Percentiles rank a stretch among this genome's conserved stretches.
These are phyloP conservation scores for Andrena chrysosceles DNA, from an alignment of 2,888 invertebrate species.

Conservation along the genomic window DNA sequence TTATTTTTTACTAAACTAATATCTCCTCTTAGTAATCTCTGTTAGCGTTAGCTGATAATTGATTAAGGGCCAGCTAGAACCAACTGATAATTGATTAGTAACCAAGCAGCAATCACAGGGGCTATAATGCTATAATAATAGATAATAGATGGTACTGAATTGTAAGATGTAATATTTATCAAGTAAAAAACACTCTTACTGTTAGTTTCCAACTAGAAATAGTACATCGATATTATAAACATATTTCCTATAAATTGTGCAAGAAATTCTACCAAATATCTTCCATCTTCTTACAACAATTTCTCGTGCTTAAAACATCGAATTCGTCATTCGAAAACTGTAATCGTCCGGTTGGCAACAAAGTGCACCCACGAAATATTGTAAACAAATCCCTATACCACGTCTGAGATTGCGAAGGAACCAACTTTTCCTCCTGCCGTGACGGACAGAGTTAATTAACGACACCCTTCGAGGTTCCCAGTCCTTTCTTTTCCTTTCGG, in stretches of 20 bases:
- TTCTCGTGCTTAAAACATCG: neutral
- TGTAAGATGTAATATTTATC: no score
- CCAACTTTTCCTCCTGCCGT: slow-evolving; percentile 43
- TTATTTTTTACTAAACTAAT: no score
- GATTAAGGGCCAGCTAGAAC: neutral
- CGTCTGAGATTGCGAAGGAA: slow-evolving; percentile 20
- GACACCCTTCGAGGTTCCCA: slow-evolving; percentile 46
- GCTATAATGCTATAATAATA: no score
- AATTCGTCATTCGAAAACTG: neutral
- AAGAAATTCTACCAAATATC: no score
- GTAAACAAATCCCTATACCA: slow-evolving; percentile 31
- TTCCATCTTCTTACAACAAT: neutral
- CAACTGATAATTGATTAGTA: neutral
- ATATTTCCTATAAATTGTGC: no score
- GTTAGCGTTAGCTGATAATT: neutral
- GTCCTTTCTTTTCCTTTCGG: slow-evolving; percentile 26
- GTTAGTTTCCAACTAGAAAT: neutral
- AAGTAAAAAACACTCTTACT: no score
- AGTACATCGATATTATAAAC: neutral
- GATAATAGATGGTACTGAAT: no score
- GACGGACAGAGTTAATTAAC: slow-evolving; percentile 66
- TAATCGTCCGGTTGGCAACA: neutral
- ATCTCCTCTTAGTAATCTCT: no score
- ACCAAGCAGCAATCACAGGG: slow-evolving; percentile 1
- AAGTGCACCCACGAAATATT: slow-evolving; percentile 23